phyloP scores from a whole-genome alignment of 2,888 invertebrate species.

The Andrena camellia region DNA sequence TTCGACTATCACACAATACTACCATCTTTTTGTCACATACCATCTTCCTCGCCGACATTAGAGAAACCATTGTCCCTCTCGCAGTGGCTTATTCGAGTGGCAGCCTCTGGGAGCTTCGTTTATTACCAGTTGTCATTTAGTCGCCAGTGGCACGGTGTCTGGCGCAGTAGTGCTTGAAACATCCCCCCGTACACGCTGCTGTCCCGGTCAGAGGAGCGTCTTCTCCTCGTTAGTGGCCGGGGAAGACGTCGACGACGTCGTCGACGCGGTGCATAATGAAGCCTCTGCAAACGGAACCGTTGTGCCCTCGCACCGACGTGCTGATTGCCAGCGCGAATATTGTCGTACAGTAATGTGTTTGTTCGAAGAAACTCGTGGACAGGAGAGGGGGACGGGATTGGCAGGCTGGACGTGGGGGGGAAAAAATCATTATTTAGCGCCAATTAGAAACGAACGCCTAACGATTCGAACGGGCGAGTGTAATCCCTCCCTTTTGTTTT shows the following conservation, averaged over 20 bases:
- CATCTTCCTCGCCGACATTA: neutral
- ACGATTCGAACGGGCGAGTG: constrained; percentile 55
- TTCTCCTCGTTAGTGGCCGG: constrained; percentile 65
- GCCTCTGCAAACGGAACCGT: constrained; percentile 70
- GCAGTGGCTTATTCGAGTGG: constrained; percentile 18
- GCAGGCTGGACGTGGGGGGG: constrained; percentile 22
- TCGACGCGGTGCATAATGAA: constrained; percentile 69
- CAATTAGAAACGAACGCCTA: constrained; percentile 74
- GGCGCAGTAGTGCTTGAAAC: constrained; percentile 37
- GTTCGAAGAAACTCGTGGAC: constrained; percentile 72
- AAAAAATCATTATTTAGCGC: constrained; percentile 81
- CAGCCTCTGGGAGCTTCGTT: constrained; percentile 27
- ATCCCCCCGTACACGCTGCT: constrained; percentile 51
- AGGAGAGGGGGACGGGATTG: constrained; percentile 32
- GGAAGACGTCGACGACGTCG: constrained; percentile 46
- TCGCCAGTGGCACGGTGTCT: constrained; percentile 36
- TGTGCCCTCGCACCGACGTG: constrained; percentile 77
- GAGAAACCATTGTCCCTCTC: neutral
- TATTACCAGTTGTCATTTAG: constrained; percentile 52
- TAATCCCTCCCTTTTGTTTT: constrained; percentile 45
- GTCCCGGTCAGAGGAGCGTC: constrained; percentile 47
- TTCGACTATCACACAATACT: too few relatives aligned
- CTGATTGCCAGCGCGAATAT: constrained; percentile 80
- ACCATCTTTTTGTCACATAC: too few relatives aligned
- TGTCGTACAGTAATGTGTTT: constrained; percentile 77